Base-by-base conservation (phyloP, 1,140 invertebrate genomes). In the Calephelis virginiensis region DNA sequence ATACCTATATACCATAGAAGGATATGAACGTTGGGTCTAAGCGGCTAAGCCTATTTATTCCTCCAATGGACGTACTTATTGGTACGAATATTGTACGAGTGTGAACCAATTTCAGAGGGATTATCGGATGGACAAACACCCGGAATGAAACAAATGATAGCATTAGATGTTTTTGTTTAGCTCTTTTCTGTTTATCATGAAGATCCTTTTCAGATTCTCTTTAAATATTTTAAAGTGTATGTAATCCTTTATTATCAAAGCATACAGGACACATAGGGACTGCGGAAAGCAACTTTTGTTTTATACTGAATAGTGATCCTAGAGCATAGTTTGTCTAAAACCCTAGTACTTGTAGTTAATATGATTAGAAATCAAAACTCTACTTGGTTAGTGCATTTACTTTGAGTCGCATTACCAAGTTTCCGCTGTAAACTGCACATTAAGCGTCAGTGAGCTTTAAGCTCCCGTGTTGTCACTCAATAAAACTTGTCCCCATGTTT, bases 401-500 rank as follows among this genome's bases (percentile, higher is more conserved):
- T 68, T 47, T 28, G 38, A 67, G 56, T 60, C 59, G 68, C 68
- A 65, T 67, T 38, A 69, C 62, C 63, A 71, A 62, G 66, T 71
- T 49, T 65, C 50, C 48, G 47, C 59, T 64, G 14, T 61, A 53
- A 64, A 65, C 46, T 61, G 46, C 38, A 49, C 63, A 50, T 40
- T 65, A 67, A 67, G 64, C 60, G 70, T 64, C 56, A 70, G 61
- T 61, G 64, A 67, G 59, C 67, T 69, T 66, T 60, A 65, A 64
- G 70, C 63, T 46, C 67, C 38, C 63, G 63, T 67, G 65, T 56
- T 65, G 71, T 63, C 75, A 68, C 76, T 76, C 76, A 78, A 76
- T 78, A 78, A 78, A 78, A 78, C 64, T 78, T 76, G 63, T 75
- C 63, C 47, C 46, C 61, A 56, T 71, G 69, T 73, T 77, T 78